Base-by-base conservation (phyloP, 2,797 vertebrate species). In the Aeoliscus strigatus region DNA sequence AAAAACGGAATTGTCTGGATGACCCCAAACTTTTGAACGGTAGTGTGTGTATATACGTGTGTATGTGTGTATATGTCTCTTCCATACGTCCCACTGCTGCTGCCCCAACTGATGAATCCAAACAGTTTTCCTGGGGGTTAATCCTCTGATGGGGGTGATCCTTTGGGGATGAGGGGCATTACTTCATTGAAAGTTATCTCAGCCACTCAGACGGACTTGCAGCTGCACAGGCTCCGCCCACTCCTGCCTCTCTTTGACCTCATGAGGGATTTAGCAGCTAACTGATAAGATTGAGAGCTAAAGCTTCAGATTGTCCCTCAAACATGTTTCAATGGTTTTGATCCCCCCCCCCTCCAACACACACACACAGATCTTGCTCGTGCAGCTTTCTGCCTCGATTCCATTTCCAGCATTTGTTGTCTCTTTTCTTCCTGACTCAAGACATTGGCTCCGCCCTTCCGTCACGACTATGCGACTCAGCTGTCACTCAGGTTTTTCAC, bases 361-460 rank as follows among this genome's bases (percentile, higher is more conserved):
- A 10, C 15, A 39, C 32, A 30, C 33, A 39, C 57, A 40, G 33
- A 47, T 37, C 18, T 39, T 57, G 38, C 37, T 38, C 39, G 42
- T 13, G 25, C 35, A 37, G 27, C 42, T 31, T 41, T 44, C 40
- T 12, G 54, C 44, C 38, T 48, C 51, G 25, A 39, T 39, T 39
- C 29, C 2, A 47, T 51, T 28, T 39, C 13, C 36, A 35, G 13
- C 2, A 9, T 29, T 27, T 1, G 8, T 48, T 47, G 34, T 51
- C 58, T 55, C 39, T 24, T 60, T 44, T 46, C 16, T 14, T n/a
- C n/a, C 35, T 43, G 30, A 45, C 51, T 42, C 55, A 15, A 24
- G 46, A 49, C 27, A 41, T 28, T 12, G 24, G 18, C 17, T 27
- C 30, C 39, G 39, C 24, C 39, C 35, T 9, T 14, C 16, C 4